phyloP scores from a whole-genome alignment of 2,888 invertebrate genomes.

The Xylota sylvarum region DNA sequence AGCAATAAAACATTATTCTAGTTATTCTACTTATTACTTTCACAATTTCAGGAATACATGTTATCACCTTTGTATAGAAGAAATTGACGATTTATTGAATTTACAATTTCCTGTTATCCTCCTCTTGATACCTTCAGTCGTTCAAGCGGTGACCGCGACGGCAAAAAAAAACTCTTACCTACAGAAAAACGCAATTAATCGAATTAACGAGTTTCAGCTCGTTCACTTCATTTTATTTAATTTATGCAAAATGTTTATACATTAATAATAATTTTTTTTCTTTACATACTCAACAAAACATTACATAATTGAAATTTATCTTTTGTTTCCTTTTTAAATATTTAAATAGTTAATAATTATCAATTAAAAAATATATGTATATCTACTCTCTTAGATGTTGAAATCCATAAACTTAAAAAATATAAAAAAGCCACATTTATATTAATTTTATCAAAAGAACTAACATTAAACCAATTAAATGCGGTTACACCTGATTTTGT shows the following conservation, averaged over 20 bases:
- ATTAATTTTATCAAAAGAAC: slow-evolving; percentile 41
- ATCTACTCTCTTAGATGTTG: slow-evolving; percentile 50
- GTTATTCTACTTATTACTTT: no score
- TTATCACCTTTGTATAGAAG: no score
- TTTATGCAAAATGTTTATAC: slow-evolving; percentile 73
- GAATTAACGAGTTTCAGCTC: slow-evolving; percentile 43
- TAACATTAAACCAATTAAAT: slow-evolving; percentile 41
- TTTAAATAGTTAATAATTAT: slow-evolving; percentile 52
- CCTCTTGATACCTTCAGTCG: no score
- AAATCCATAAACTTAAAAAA: slow-evolving; percentile 48
- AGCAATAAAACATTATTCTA: no score
- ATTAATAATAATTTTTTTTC: slow-evolving; percentile 56
- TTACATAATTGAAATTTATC: slow-evolving; percentile 57
- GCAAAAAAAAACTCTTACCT: neutral
- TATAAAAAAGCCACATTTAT: slow-evolving; percentile 38
- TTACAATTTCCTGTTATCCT: no score
- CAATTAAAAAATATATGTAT: slow-evolving; percentile 70
- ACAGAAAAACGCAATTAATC: neutral
- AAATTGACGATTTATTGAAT: no score
- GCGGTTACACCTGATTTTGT: slow-evolving; percentile 3
- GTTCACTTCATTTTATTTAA: slow-evolving; percentile 61
- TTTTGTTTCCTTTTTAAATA: slow-evolving; percentile 1
- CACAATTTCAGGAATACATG: no score
- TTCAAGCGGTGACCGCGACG: no score
- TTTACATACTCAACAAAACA: slow-evolving; percentile 63